These are phyloP conservation scores for Hydractinia echinata DNA, from an alignment of 30 jellyfish, hydroid and myxozoan species.

Conservation along the genomic window DNA sequence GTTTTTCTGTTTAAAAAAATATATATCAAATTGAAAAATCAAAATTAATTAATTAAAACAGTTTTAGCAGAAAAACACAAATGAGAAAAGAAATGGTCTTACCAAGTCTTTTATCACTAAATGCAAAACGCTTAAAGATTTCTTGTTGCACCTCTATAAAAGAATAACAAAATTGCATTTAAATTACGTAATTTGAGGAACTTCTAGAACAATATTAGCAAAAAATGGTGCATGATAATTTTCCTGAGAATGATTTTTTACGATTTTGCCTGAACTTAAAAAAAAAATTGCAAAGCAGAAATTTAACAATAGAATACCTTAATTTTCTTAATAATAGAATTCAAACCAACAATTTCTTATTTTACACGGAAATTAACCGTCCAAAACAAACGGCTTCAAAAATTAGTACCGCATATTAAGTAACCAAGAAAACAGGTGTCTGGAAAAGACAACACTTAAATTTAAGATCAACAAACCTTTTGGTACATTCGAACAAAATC, in stretches of 20 bases:
- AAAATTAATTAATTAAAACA: too few species aligned
- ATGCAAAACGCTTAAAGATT: neutral
- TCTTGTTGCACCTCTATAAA: neutral
- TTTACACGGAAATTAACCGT: too few species aligned
- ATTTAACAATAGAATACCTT: neutral
- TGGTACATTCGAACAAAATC: constrained; percentile 5
- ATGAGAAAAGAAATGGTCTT: neutral
- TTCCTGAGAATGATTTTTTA: neutral
- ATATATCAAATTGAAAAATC: neutral
- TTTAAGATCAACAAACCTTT: neutral
- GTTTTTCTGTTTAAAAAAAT: neutral
- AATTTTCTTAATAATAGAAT: too few species aligned
- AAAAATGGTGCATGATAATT: neutral
- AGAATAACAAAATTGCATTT: neutral
- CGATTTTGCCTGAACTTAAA: neutral
- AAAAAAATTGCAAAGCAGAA: neutral
- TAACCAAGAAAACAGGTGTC: too few species aligned
- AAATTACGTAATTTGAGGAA: too few species aligned
- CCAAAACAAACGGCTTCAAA: too few species aligned
- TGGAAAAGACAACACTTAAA: too few species aligned
- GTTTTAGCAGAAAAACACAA: neutral
- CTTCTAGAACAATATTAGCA: too few species aligned
- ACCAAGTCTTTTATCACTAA: neutral
- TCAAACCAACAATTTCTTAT: neutral
- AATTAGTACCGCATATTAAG: too few species aligned